Evolutionary conservation across 2,797 vertebrate species (phyloP).

Genomic region (Coccyzus lansbergi): DNA sequence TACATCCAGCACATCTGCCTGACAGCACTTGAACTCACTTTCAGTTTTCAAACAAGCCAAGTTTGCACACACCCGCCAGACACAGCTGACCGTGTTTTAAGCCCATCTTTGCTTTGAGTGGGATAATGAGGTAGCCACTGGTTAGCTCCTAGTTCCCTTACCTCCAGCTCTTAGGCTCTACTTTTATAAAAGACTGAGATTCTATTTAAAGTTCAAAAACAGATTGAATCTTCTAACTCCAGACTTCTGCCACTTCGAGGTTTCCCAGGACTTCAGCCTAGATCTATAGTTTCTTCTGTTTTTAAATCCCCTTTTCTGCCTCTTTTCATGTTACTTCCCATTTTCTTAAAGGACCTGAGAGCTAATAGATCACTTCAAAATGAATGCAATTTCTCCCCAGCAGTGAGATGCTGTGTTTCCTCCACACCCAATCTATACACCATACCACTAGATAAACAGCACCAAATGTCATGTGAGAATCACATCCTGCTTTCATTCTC

Average conservation of each 20-base stretch:
- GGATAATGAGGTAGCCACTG: neutral
- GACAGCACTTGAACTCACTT: neutral
- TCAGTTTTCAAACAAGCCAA: neutral
- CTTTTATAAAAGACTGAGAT: neutral
- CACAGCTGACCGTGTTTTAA: neutral
- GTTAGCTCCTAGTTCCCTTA: neutral
- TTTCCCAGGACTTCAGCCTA: neutral
- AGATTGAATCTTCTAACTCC: neutral
- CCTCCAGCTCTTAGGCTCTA: neutral
- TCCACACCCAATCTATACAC: neutral
- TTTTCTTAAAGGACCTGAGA: slow-evolving; percentile 37
- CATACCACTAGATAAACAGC: slow-evolving; percentile 65
- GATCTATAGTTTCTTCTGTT: neutral
- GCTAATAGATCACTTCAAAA: slow-evolving; percentile 57
- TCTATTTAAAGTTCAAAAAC: neutral
- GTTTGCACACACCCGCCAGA: neutral
- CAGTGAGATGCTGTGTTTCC: slow-evolving; percentile 34
- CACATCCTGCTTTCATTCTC: slow-evolving; percentile 70
- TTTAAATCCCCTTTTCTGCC: neutral
- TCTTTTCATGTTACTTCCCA: slow-evolving; percentile 16
- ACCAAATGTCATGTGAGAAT: slow-evolving; percentile 64
- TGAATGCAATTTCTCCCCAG: slow-evolving; percentile 36
- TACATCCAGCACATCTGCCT: neutral
- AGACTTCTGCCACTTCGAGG: neutral
- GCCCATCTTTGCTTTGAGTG: neutral